Conservation (phyloP, 2,888 invertebrate species). For the Rapana venosa region DNA sequence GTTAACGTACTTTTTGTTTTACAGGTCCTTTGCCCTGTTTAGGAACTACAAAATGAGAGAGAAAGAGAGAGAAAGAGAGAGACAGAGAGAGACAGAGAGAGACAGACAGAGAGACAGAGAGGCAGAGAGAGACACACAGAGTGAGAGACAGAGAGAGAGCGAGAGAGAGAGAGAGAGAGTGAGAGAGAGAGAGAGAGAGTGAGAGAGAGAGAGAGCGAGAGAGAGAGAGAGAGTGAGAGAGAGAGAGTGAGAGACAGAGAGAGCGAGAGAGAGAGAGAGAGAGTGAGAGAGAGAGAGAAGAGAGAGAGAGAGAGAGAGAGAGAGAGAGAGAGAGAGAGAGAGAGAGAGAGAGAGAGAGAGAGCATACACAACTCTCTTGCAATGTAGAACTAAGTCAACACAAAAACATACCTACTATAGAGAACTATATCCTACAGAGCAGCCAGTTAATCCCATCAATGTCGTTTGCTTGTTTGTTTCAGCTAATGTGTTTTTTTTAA, state of each 20-base stretch:
- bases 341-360: constrained; percentile 9
- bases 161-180: not conserved
- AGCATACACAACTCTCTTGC: not conserved
- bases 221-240: not conserved
- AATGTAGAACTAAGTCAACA: too few species aligned
- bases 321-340: not conserved
- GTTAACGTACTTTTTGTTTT: too few species aligned
- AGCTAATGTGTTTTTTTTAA: too few species aligned
- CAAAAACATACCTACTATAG: too few species aligned
- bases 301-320: not conserved
- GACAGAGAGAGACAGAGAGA: not conserved
- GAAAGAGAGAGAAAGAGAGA: not conserved
- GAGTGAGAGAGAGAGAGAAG: not conserved
- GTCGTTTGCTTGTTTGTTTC: too few species aligned
- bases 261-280: not conserved
- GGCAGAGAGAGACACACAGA: not conserved
- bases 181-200: not conserved
- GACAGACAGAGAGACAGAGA: not conserved
- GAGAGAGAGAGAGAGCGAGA: not conserved
- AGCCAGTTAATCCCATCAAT: too few species aligned
- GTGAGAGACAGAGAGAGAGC: not conserved
- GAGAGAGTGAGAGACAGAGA: not conserved
- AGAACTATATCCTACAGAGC: too few species aligned
- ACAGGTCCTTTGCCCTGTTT: too few species aligned
- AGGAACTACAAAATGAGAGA: too few species aligned